Base-by-base conservation (phyloP, 2,113 vertebrate species). In the Solea solea region DNA sequence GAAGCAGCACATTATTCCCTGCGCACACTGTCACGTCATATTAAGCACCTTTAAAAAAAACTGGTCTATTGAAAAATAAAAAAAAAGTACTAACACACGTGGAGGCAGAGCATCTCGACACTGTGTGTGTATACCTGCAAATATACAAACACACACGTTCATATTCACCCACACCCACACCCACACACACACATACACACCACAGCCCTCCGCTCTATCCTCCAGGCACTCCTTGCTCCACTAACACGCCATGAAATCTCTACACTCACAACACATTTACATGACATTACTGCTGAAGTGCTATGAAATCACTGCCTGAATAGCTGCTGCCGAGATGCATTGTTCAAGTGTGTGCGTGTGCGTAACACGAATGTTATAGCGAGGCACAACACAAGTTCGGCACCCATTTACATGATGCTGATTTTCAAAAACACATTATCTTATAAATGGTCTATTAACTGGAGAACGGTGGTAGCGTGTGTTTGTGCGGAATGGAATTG, bases 231-330 rank as follows among this genome's bases (percentile, higher is more conserved):
- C 46, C 21, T 53, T 71, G 65, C 68, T 73, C 69, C 63, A 69
- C 76, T 64, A 87, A 76, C 67, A 51, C 79, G 67, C 62, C 72
- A 84, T 81, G 54, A 85, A 88, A 77, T 84, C 76, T 83, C 69
- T 41, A 82, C 74, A 69, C 69, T 81, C 73, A 63, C 75, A 76
- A 68, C 49, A 70, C 76, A 90, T 87, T 89, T 86, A 59, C 85
- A 88, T 86, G 67, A 70, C 81, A 76, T 89, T 84, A 80, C 46
- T 0, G n/a, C 69, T 80, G 69, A 80, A 72, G 66, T 68, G 80
- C 74, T 83, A 54, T 64, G 66, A 79, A 86, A 80, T 50, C 28
- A 54, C 42, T 66, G 74, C 45, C 61, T 75, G 69, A 87, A 74
- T 54, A 88, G 59, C 61, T 64, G 49, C 74, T 72, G 71, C 64